Evolutionary conservation across 1,140 invertebrate genomes (phyloP), one percentile per base, ranked within the genome.

Genomic region (Ceratosolen solmsi): DNA sequence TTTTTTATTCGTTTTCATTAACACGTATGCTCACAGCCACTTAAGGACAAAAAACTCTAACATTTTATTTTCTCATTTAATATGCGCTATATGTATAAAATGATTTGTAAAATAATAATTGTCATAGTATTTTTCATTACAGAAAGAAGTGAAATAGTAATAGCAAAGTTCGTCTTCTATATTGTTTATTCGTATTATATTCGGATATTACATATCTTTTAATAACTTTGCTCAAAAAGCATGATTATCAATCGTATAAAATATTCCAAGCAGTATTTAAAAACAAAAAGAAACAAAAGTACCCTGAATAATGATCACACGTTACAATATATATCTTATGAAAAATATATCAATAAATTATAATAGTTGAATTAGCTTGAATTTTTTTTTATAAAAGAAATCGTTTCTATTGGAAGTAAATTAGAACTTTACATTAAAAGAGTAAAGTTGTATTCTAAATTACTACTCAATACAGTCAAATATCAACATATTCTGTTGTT

Each of bases 11-110:
- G 20, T 27, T 22, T 83, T 83, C 65, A 81, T 85, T 49, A 86
- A 72, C 72, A 72, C 72, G 75, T 82, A 86, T 86, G 82, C 84
- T 90, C 89, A 90, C 89, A 90, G 88, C 88, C 89, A 89, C 88
- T 83, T 72, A 84, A 85, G 82, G 82, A 84, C 85, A 85, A 46
- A 84, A 76, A 84, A 79, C 54, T 56, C 25, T 51, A 82, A 77
- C 73, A 73, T 65, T 36, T 65, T 33, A 78, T 60, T 72, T 17
- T 54, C 3, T 65, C 51, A 70, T 54, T 78, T 49, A 25, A 27
- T n/a, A 30, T 60, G 51, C 22, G 20, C 3, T 49, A 3, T 73
- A 56, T 41, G 51, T 68, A 11, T 81, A 70, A 77, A 74, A 80
- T 58, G 41, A 38, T 51, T 63, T 74, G 56, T 80, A 49, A 65